Percentiles rank a stretch among this genome's conserved stretches.
Evolutionary conservation across 2,113 vertebrate species (phyloP).

Genomic region (Odocoileus hemionus): DNA sequence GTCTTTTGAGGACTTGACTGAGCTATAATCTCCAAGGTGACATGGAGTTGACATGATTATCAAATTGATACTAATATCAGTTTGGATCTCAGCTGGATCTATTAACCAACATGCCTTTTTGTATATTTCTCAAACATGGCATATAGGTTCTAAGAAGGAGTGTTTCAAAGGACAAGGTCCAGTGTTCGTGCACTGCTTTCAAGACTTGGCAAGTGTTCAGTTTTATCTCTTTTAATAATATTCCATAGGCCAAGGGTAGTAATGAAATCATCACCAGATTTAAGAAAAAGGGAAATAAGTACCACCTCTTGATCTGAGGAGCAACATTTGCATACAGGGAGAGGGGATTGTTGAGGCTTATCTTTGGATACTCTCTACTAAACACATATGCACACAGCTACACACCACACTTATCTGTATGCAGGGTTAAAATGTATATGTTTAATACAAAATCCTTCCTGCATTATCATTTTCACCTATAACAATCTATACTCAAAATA

Average conservation of each 20-base stretch:
- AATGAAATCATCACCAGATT: not conserved
- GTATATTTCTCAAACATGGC: not conserved
- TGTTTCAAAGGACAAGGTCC: not conserved
- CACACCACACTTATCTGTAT: not conserved
- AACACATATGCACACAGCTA: not conserved
- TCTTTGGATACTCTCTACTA: not conserved
- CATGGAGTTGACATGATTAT: too few relatives aligned
- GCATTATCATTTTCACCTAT: not conserved
- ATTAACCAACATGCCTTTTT: not conserved
- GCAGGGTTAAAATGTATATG: not conserved
- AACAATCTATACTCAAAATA: not conserved
- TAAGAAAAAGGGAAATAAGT: not conserved
- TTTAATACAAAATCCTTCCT: not conserved
- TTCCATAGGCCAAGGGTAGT: not conserved
- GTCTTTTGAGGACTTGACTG: not conserved
- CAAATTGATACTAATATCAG: not conserved
- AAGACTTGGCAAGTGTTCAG: not conserved
- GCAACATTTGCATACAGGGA: not conserved
- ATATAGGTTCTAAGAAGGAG: not conserved
- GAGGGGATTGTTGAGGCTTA: not conserved
- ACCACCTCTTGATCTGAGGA: not conserved
- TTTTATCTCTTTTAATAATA: not conserved
- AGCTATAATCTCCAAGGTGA: not conserved
- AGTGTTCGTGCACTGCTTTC: not conserved
- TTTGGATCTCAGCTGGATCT: not conserved